These are phyloP conservation scores for Lepidonotus clava DNA, from an alignment of 2,888 invertebrate genomes.

Conservation along the genomic window DNA sequence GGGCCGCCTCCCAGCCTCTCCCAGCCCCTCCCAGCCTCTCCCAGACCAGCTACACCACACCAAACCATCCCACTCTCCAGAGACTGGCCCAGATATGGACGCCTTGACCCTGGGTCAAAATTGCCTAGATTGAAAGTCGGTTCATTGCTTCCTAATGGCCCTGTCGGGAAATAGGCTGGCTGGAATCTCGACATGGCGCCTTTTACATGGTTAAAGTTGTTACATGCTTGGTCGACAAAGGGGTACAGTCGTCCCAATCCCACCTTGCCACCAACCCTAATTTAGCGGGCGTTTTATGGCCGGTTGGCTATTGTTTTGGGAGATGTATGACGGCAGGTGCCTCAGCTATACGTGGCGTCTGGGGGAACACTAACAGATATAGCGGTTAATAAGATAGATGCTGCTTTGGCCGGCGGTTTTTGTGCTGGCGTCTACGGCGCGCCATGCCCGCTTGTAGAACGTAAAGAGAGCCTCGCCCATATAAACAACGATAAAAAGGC, in stretches of 20 bases:
- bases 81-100: neutral
- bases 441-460: neutral
- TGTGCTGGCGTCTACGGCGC: constrained; percentile 7
- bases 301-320: neutral
- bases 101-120: neutral
- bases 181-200: neutral
- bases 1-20: too few relatives aligned
- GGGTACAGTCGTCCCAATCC: neutral
- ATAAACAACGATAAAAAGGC: constrained; percentile 18
- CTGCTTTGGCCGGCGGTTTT: neutral
- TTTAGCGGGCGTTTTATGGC: neutral
- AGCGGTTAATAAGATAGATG: constrained; percentile 4
- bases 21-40: too few relatives aligned
- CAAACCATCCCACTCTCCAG: neutral
- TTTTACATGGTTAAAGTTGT: neutral
- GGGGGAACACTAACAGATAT: constrained; percentile 6
- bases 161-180: neutral
- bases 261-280: constrained; percentile 7
- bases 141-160: constrained; percentile 29
- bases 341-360: neutral
- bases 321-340: neutral
- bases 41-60: too few relatives aligned
- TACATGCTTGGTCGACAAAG: neutral
- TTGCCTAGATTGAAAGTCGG: constrained; percentile 25
- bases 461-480: neutral